phyloP scores from a whole-genome alignment of 2,113 vertebrate genomes.

The Phalacrocorax carbo region DNA sequence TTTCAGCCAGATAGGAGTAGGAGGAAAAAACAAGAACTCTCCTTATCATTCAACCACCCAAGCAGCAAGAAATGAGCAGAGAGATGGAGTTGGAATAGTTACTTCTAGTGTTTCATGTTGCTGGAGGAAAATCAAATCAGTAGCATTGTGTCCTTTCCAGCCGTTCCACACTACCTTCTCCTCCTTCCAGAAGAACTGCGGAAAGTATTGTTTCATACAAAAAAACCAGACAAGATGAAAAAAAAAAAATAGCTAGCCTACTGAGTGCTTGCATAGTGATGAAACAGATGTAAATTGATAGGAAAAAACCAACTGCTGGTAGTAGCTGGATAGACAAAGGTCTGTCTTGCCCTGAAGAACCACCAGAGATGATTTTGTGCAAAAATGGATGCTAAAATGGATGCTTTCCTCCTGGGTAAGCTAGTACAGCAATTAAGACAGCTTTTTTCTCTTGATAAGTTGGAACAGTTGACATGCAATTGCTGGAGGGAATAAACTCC shows the following conservation, averaged over 20 bases:
- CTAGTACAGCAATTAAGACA: background rate
- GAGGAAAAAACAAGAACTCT: background rate
- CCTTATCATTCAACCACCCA: background rate
- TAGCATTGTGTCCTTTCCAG: background rate
- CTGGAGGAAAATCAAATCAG: background rate
- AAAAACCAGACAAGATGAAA: background rate
- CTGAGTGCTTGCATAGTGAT: background rate
- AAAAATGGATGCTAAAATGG: background rate
- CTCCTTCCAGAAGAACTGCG: background rate
- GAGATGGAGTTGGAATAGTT: background rate
- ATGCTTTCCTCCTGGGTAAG: background rate
- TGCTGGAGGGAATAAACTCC: background rate
- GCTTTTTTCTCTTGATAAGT: background rate
- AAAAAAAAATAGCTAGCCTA: background rate
- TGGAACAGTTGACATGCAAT: background rate
- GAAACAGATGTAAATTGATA: background rate
- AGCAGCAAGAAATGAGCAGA: background rate
- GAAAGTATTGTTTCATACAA: background rate
- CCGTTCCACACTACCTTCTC: background rate
- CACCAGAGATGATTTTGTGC: background rate
- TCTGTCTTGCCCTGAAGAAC: background rate
- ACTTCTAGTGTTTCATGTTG: background rate
- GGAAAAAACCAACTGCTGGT: background rate
- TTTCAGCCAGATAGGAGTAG: background rate
- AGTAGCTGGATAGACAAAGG: background rate